Evolutionary conservation across 2,113 vertebrate genomes (phyloP), one percentile per base, ranked within the genome.

Genomic region (Sebastes schlegelii): DNA sequence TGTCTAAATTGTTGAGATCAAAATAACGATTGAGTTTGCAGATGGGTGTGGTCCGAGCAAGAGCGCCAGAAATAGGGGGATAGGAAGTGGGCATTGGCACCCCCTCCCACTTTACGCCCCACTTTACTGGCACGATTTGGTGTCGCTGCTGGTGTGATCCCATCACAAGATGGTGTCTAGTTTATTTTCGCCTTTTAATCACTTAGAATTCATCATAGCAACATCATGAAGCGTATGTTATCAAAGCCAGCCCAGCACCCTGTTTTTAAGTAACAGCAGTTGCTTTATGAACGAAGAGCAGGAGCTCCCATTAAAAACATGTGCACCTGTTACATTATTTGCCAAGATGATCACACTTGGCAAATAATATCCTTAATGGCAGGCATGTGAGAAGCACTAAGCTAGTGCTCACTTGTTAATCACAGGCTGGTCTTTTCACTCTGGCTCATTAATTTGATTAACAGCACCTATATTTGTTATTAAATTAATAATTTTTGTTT

Each of bases 371-470:
- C 48, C 42, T 68, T 67, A 61, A 82, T 23, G 8, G 11, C 62
- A 70, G 74, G 61, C 65, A 60, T 74, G 77, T 70, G 76, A 87
- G 77, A 23, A 55, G 74, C 61, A 57, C 77, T 64, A 57, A 79
- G 75, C 61, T 71, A 66, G 57, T 52, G 80, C 61, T 78, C 69
- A 55, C 79, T 64, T 86, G 63, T 83, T 89, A 79, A 88, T 88
- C 89, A 88, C 84, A 84, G 75, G n/a, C 70, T 58, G 69, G 9
- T 72, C 55, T 69, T 82, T 86, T 77, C 60, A 75, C 21, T 79
- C 73, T 51, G 80, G 75, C 73, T 88, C 89, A 93, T 91, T 93
- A 90, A 67, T 86, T 91, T 90, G 88, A 91, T 90, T 71, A 88
- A 90, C 87, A 87, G 45, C 84, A 81, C 51, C 82, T 87, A 54